These are phyloP conservation scores for Pelagia noctiluca DNA, from an alignment of 30 jellyfish, hydroid and myxozoan species.

Conservation along the genomic window DNA sequence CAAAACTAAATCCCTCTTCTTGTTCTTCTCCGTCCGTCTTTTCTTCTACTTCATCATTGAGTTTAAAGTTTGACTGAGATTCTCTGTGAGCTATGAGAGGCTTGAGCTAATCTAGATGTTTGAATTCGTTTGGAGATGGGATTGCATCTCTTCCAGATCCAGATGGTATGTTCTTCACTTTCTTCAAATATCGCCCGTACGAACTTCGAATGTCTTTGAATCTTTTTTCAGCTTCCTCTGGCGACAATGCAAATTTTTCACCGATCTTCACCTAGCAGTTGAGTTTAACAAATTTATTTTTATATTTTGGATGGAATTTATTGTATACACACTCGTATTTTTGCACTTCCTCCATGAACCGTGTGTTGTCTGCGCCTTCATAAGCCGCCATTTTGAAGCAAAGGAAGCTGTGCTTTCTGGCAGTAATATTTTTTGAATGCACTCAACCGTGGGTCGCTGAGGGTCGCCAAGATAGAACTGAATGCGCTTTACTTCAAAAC, in stretches of 20 bases:
- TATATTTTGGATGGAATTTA: slow-evolving; percentile 7
- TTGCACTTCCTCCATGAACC: slow-evolving; percentile 32
- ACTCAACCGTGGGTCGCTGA: no score
- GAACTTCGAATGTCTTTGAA: slow-evolving; percentile 52
- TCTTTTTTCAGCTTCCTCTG: slow-evolving; percentile 59
- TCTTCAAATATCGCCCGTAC: slow-evolving; percentile 55
- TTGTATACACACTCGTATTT: slow-evolving; percentile 36
- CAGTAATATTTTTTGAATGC: no score
- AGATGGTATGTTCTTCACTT: slow-evolving; percentile 45
- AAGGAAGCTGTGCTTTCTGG: no score
- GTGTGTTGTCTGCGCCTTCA: no score
- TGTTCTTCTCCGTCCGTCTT: neutral
- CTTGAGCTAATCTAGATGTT: neutral
- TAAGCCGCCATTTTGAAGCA: no score
- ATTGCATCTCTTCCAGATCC: slow-evolving; percentile 69
- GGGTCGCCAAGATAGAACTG: no score
- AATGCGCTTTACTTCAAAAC: no score
- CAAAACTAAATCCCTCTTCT: neutral
- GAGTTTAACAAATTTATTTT: slow-evolving; percentile 11
- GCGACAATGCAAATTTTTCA: slow-evolving; percentile 20
- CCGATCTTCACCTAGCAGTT: slow-evolving; percentile 38
- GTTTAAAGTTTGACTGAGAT: neutral
- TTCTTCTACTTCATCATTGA: neutral
- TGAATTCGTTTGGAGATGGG: neutral
- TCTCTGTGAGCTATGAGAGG: neutral